These are phyloP conservation scores for Notospermus geniculatus DNA, from an alignment of 1,140 invertebrate species.

Conservation along the genomic window DNA sequence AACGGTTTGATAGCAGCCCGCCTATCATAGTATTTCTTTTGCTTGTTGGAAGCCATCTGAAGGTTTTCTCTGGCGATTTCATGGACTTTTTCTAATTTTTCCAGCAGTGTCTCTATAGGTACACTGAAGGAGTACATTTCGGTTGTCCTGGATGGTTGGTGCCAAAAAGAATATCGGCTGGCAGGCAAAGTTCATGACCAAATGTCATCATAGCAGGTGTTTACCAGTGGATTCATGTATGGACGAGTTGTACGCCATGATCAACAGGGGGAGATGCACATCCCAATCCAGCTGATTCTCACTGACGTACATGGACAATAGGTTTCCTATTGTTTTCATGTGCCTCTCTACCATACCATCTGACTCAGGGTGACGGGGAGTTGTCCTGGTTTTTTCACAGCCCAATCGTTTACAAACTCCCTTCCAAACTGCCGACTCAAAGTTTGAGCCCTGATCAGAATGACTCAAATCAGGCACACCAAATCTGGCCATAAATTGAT, in stretches of 20 bases:
- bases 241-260: slow-evolving; percentile 19
- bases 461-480: slow-evolving; percentile 15
- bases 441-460: slow-evolving; percentile 15
- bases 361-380: slow-evolving; percentile 27
- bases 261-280: slow-evolving; percentile 20
- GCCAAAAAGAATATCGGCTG: slow-evolving; percentile 10
- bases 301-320: slow-evolving; percentile 10
- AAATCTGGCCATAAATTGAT: slow-evolving; percentile 33
- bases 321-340: slow-evolving; percentile 22
- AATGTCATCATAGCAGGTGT: slow-evolving; percentile 26
- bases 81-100: too few relatives aligned
- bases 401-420: slow-evolving; percentile 20
- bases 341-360: slow-evolving; percentile 30
- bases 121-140: too few relatives aligned
- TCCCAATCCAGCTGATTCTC: slow-evolving; percentile 23
- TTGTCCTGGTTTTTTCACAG: slow-evolving; percentile 20
- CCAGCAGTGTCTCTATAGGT: too few relatives aligned
- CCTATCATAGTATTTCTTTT: slow-evolving; percentile 16
- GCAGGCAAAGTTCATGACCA: slow-evolving; percentile 25
- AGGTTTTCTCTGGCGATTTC: slow-evolving; percentile 4
- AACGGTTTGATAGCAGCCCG: neutral
- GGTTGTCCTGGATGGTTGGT: neutral
- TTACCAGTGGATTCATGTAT: slow-evolving; percentile 21
- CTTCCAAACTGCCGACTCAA: slow-evolving; percentile 20
- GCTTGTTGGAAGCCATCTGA: slow-evolving; percentile 9